Percentiles rank a stretch among this genome's conserved stretches.
phyloP scores from a whole-genome alignment of 2,797 vertebrate species.

The Pseudochaenichthys georgianus region DNA sequence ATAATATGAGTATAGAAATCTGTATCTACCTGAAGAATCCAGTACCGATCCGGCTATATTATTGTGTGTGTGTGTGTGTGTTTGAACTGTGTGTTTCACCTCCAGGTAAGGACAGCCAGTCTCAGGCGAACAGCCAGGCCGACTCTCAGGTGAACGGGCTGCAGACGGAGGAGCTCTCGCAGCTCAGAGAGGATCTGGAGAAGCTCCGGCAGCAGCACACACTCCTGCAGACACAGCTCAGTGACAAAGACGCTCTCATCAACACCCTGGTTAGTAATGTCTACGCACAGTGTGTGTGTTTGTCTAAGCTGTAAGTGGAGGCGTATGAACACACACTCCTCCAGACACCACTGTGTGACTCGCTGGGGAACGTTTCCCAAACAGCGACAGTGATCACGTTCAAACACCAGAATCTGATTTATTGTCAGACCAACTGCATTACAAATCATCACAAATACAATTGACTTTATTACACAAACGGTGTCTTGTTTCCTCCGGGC shows the following conservation, averaged over 20 bases:
- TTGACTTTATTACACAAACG: background rate
- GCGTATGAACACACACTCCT: background rate
- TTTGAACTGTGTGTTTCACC: slow-evolving; percentile 11
- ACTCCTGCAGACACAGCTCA: slow-evolving; percentile 88
- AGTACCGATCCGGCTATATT: background rate
- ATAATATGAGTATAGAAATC: background rate
- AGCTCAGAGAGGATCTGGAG: slow-evolving; percentile 90
- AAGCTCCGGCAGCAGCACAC: slow-evolving; percentile 89
- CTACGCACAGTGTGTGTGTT: background rate
- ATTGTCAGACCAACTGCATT: background rate
- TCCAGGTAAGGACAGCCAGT: slow-evolving; percentile 92
- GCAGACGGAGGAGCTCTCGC: slow-evolving; percentile 90
- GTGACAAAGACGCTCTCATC: slow-evolving; percentile 90
- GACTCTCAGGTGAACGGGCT: slow-evolving; percentile 93
- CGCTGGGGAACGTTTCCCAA: background rate
- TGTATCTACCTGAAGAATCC: background rate
- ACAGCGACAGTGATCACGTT: background rate
- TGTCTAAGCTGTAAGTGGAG: slow-evolving; percentile 1
- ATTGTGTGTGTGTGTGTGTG: background rate
- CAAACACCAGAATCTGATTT: background rate
- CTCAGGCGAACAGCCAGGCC: slow-evolving; percentile 78
- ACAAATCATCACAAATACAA: background rate
- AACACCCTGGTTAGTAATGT: slow-evolving; percentile 85
- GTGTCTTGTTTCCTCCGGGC: background rate
- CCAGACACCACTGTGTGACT: background rate